phyloP scores from a whole-genome alignment of 92 coral and sea anemone genomes.

The Epizoanthus scotinus region DNA sequence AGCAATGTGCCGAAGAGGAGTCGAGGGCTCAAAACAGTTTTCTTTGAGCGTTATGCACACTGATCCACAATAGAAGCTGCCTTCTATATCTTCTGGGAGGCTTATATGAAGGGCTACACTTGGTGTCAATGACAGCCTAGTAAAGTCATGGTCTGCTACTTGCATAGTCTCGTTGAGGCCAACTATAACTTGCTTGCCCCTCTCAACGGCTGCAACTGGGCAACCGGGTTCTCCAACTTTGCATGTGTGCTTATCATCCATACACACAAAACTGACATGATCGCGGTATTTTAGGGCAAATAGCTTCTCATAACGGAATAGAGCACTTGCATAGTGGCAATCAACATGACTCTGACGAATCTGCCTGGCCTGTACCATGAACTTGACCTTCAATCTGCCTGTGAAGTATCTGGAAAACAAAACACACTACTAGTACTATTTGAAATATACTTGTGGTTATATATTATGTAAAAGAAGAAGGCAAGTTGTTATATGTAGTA shows the following conservation, averaged over 20 bases:
- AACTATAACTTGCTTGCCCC: constrained; percentile 55
- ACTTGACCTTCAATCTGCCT: constrained; percentile 51
- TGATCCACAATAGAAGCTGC: constrained; percentile 24
- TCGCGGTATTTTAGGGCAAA: constrained; percentile 43
- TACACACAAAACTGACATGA: constrained; percentile 48
- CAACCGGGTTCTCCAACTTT: constrained; percentile 59
- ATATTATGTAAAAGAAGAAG: no score
- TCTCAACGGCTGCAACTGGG: constrained; percentile 65
- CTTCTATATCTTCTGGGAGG: constrained; percentile 3
- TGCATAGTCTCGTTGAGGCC: constrained; percentile 49
- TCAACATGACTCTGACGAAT: constrained; percentile 47
- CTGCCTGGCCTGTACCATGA: constrained; percentile 57
- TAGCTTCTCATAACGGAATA: constrained; percentile 41
- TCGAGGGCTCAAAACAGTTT: constrained; percentile 21
- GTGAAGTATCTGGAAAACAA: not conserved
- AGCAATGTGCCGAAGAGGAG: constrained; percentile 18
- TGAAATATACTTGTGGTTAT: no score
- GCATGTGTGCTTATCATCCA: constrained; percentile 64
- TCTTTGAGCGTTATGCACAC: constrained; percentile 29
- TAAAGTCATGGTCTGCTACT: constrained; percentile 66
- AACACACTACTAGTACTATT: no score
- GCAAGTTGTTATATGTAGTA: no score
- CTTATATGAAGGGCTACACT: constrained; percentile 5
- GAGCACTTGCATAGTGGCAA: constrained; percentile 55
- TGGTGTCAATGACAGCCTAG: constrained; percentile 51